These are phyloP conservation scores for Troilus luridus DNA, from an alignment of 2,888 invertebrate genomes.

Conservation along the genomic window DNA sequence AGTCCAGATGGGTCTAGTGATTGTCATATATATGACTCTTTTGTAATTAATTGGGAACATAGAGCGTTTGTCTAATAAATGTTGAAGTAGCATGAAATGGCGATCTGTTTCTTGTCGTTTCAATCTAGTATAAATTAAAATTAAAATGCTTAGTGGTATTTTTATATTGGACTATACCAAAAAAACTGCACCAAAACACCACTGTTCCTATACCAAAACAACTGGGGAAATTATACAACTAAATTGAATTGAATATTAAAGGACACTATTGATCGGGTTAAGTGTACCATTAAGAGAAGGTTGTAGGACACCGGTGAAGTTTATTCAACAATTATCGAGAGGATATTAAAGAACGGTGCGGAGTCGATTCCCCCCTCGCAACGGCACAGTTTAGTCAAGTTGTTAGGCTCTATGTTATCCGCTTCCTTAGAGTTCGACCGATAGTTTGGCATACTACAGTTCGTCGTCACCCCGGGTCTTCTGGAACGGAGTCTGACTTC, in stretches of 20 bases:
- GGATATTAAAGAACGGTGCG: neutral
- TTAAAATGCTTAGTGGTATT: too few relatives aligned
- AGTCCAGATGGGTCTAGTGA: too few relatives aligned
- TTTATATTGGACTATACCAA: too few relatives aligned
- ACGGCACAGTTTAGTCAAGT: slow-evolving; percentile 3
- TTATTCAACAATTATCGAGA: neutral
- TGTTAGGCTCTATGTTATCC: slow-evolving; percentile 9
- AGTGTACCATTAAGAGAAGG: neutral
- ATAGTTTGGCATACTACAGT: slow-evolving; percentile 25
- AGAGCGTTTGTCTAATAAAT: too few relatives aligned
- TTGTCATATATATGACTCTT: too few relatives aligned
- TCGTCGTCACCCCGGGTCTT: neutral
- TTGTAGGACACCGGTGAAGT: neutral
- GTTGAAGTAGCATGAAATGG: too few relatives aligned
- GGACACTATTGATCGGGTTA: neutral
- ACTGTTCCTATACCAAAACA: too few relatives aligned
- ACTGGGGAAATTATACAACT: neutral
- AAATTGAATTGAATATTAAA: neutral
- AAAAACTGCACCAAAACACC: too few relatives aligned
- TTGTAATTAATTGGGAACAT: too few relatives aligned
- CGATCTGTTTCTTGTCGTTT: too few relatives aligned
- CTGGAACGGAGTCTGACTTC: neutral
- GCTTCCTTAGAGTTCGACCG: neutral
- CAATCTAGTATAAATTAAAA: too few relatives aligned
- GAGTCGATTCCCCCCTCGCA: neutral